Evolutionary conservation across 2,888 invertebrate genomes (phyloP), one percentile per base, ranked within the genome.

Genomic region (Lithosia quadra): DNA sequence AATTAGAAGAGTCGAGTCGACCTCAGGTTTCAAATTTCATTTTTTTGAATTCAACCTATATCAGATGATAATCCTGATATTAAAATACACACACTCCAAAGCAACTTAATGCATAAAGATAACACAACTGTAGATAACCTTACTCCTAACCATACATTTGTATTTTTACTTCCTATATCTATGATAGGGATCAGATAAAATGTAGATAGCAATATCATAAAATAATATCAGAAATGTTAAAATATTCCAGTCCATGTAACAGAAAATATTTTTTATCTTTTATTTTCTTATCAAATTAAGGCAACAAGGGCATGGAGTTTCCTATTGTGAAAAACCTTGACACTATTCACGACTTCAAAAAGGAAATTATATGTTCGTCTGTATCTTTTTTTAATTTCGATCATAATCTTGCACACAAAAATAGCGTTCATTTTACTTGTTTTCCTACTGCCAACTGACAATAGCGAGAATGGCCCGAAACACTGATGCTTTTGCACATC

Each of bases 321-420:
- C 76, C 75, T 65, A 69, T 59, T 55, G 57, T 67, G 59, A 63
- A 55, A 62, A 73, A 75, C 84, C 86, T 81, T 85, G 84, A 79
- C 85, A 82, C 79, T 79, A 81, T 83, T 84, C 61, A 79, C 34
- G n/a, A n/a, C n/a, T n/a, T n/a, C n/a, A n/a, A n/a, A n/a, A n/a
- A n/a, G n/a, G n/a, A n/a, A n/a, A 56, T 62, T 62, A n/a, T 36
- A 24, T 28, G 34, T 62, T n/a, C n/a, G n/a, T n/a, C n/a, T n/a
- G n/a, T n/a, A n/a, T n/a, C 8, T 3, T 8, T 56, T 64, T 65
- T 57, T 43, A 56, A 43, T 65, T 69, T 62, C 4, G 21, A 18
- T 34, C 24, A 9, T 2, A n/a, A 28, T n/a, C 10, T 34, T 1
- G 10, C 7, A 59, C 11, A 21, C 1, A 33, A 11, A 34, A 28